Percentiles rank a stretch among this genome's conserved stretches.
Conservation (phyloP, 2,888 invertebrate genomes). For the Oxystoma pomonae region DNA sequence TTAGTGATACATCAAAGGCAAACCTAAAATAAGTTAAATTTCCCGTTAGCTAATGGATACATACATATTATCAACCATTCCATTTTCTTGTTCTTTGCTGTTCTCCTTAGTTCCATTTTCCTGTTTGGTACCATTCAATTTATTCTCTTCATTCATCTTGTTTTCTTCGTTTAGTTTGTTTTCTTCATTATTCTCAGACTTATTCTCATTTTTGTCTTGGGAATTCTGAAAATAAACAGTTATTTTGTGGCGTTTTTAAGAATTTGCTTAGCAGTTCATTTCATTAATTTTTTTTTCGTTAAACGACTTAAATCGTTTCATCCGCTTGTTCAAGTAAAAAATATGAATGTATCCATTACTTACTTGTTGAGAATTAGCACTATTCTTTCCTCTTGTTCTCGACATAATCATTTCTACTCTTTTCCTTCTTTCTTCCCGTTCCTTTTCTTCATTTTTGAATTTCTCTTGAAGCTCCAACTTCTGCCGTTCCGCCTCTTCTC, state of each 20-base stretch:
- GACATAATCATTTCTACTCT: slow-evolving; percentile 92
- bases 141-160: slow-evolving; percentile 35
- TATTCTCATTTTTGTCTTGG: slow-evolving; percentile 38
- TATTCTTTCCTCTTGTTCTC: slow-evolving; percentile 64
- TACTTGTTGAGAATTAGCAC: slow-evolving; percentile 38
- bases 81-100: slow-evolving; percentile 43
- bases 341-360: slow-evolving; percentile 6
- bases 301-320: no score
- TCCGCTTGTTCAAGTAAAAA: no score
- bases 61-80: slow-evolving; percentile 48
- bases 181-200: slow-evolving; percentile 30
- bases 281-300: no score
- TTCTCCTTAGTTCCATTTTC: slow-evolving; percentile 35
- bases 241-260: no score
- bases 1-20: neutral
- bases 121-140: slow-evolving; percentile 43
- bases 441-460: slow-evolving; percentile 81
- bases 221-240: slow-evolving; percentile 38
- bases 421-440: slow-evolving; percentile 81
- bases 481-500: slow-evolving; percentile 81
- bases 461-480: slow-evolving; percentile 80
- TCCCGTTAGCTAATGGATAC: slow-evolving; percentile 29
- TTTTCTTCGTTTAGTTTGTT: slow-evolving; percentile 40
- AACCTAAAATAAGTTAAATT: neutral
- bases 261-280: no score